Base-by-base conservation (phyloP, 2,797 vertebrate species). In the Acanthurus lineatus region DNA sequence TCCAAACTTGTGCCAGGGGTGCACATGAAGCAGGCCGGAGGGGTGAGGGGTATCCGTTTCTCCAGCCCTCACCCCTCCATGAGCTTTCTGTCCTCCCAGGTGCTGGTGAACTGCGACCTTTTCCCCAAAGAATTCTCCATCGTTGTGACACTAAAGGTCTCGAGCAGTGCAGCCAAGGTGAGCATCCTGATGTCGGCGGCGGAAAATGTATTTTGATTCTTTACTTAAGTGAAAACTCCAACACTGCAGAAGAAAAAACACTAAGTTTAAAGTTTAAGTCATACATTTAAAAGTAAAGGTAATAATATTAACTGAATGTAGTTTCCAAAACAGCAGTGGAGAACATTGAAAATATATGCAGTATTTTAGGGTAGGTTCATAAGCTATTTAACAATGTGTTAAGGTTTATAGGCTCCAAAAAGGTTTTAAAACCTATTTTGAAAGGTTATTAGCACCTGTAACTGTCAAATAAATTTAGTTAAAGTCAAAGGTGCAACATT, bases 71-170 rank as follows among this genome's bases (percentile, higher is more conserved):
- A 95, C 32, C 85, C 59, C 0, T 72, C 92, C 22, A 74, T 96
- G 77, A 95, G 91, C 88, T 97, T 99, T 85, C 95, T 96, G 0
- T 95, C 96, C 0, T 96, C 97, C 1, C 93, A 94, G 76, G 85
- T 98, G 76, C 96, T 98, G 91, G 75, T 91, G 60, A 92, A 96
- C 86, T 99, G 97, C 4, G 89, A 97, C 68, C 83, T 92, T 76
- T 97, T 98, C 73, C 97, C 98, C 0, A 92, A 95, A 76, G 96
- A 98, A 59, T 97, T 99, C 90, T 98, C 97, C 80, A 91, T 99
- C 53, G 90, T 98, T 0, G 59, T 95, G 78, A 98, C 97, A 0
- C 79, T 98, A 65, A 96, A 96, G 81, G 86, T 90, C 35, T 85
- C 90, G 9, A 58, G 12, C 3, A 40, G 76, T 15, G 90, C 92